A percentile compares a stretch with the other conserved stretches of the same genome.
Conservation (phyloP, 2,797 vertebrate genomes). For the Discoglossus pictus region DNA sequence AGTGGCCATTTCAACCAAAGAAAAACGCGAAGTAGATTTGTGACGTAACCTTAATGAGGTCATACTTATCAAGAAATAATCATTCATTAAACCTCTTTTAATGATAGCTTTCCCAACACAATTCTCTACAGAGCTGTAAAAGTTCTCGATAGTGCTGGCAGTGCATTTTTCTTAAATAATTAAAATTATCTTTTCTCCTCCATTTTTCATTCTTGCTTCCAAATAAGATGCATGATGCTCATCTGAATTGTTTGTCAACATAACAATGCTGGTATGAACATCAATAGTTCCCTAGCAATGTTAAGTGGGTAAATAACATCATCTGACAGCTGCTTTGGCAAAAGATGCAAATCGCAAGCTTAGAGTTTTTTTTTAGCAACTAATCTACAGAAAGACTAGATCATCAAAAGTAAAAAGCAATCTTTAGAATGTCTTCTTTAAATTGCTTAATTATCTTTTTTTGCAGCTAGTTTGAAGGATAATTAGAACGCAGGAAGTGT, state of each 20-base stretch:
- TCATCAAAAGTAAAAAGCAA: slow-evolving; percentile 33
- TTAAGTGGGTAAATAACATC: slow-evolving; percentile 44
- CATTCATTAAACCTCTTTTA: no score
- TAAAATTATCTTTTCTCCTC: background rate
- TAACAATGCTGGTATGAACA: slow-evolving; percentile 25
- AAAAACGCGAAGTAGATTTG: no score
- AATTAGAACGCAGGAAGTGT: background rate
- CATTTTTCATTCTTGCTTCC: background rate
- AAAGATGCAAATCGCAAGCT: slow-evolving; percentile 41
- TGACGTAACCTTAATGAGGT: no score
- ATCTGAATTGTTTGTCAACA: slow-evolving; percentile 35
- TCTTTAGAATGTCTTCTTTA: slow-evolving; percentile 29
- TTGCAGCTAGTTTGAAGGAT: slow-evolving; percentile 3
- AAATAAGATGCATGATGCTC: slow-evolving; percentile 4
- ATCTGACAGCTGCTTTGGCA: slow-evolving; percentile 41
- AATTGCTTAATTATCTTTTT: slow-evolving; percentile 39
- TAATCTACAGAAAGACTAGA: slow-evolving; percentile 30
- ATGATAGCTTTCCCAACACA: no score
- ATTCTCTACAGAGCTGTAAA: no score
- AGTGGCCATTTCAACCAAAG: no score
- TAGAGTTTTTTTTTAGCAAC: slow-evolving; percentile 3
- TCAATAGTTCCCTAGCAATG: slow-evolving; percentile 27
- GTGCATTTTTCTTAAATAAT: no score
- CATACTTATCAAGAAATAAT: no score
- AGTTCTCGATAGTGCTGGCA: no score